Evolutionary conservation across 2,888 invertebrate species (phyloP), one percentile per base, ranked within the genome.

Genomic region (Ephialtes manifestator): DNA sequence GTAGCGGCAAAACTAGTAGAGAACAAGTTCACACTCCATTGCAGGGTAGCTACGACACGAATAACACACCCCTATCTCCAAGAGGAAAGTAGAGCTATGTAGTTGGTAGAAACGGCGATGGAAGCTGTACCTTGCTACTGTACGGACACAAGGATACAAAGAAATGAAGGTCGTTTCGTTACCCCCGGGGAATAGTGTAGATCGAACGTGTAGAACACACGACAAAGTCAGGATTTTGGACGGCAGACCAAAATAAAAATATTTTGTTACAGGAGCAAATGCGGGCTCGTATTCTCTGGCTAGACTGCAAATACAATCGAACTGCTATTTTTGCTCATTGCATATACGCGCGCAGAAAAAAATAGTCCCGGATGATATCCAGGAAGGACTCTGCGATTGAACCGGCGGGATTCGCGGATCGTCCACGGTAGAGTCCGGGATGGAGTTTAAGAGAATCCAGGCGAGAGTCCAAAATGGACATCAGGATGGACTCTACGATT

Each of bases 221-320:
- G 89, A 90, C 90, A 89, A 88, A 89, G 88, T 89, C 89, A 89
- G 89, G 87, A 90, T 87, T 89, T 90, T 87, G 84, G 72, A 83
- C 87, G 89, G 87, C 88, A 87, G 88, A n/a, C n/a, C n/a, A n/a
- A n/a, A n/a, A n/a, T n/a, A n/a, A n/a, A 39, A 39, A 39, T 39
- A 39, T 39, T 39, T 39, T 39, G 35, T 39, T 7, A 39, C 35
- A 39, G 35, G 8, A 39, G 8, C 8, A 39, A 39, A 39, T 39
- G 5, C 35, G 8, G 7, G 7, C 7, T 8, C 35, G 4, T 8
- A 8, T 39, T 31, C 35, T 7, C 35, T 39, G 5, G 8, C 35
- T 39, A 39, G 35, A 39, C 35, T 8, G 35, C 35, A n/a, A 39
- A 39, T 8, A 39, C n/a, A n/a, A n/a, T n/a, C n/a, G n/a, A n/a